phyloP scores from a whole-genome alignment of 2,113 vertebrate species.

The Chaetorhynchus papuensis region DNA sequence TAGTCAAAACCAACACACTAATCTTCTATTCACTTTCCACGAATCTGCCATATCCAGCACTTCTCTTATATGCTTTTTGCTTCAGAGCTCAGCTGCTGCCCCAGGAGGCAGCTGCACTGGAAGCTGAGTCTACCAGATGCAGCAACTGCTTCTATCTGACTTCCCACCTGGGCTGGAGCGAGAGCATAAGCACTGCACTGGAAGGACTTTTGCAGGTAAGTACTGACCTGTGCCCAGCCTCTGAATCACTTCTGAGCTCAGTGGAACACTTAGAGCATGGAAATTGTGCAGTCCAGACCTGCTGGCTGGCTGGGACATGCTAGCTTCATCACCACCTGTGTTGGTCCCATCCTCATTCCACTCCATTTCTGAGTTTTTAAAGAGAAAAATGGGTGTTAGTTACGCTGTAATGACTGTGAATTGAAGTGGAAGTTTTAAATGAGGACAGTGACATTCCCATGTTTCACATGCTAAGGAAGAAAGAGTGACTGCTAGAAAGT shows the following conservation, averaged over 20 bases:
- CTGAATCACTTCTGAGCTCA: background rate
- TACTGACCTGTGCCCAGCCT: background rate
- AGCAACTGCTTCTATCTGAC: background rate
- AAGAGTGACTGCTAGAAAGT: background rate
- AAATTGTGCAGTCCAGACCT: background rate
- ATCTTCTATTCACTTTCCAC: background rate
- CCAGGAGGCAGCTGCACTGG: background rate
- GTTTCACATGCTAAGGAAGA: background rate
- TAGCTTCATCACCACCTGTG: background rate
- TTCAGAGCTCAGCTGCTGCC: background rate
- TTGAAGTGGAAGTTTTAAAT: background rate
- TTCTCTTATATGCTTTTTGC: background rate
- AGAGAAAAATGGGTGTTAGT: background rate
- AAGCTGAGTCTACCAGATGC: background rate
- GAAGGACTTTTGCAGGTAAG: background rate
- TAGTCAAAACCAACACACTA: background rate
- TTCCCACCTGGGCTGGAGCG: background rate
- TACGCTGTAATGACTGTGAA: background rate
- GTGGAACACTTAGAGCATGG: accelerated
- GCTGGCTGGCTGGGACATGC: background rate
- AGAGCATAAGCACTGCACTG: background rate
- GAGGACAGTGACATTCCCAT: background rate
- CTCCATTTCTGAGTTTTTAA: background rate
- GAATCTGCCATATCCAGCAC: background rate
- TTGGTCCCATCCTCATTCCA: background rate